Evolutionary conservation across 1,140 invertebrate genomes (phyloP).

Genomic region (Sitodiplosis mosellana): DNA sequence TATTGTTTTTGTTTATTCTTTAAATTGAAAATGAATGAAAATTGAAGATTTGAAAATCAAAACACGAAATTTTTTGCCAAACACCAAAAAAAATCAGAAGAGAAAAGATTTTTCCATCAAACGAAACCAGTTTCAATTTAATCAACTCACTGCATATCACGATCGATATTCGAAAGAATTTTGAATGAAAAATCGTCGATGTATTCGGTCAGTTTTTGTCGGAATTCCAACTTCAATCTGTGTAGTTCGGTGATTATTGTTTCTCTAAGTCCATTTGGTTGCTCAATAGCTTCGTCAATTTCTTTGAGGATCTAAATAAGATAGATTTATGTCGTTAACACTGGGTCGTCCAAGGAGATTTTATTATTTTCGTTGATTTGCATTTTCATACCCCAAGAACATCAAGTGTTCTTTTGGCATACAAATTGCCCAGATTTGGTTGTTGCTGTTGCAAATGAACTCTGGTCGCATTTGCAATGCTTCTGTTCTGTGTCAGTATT

Average conservation of each 20-base stretch:
- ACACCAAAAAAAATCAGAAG: no score
- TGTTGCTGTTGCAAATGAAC: conserved; percentile 16
- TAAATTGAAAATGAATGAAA: no score
- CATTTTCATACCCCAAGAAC: neutral
- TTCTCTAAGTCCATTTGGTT: conserved; percentile 9
- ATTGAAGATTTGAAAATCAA: no score
- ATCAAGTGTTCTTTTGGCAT: conserved; percentile 16
- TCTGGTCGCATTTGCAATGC: conserved; percentile 15
- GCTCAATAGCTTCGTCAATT: conserved; percentile 14
- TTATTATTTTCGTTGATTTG: neutral
- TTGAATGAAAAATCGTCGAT: conserved; percentile 24
- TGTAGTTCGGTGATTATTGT: conserved; percentile 12
- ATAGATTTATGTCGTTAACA: no score
- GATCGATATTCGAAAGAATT: conserved; percentile 22
- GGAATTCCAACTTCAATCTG: conserved; percentile 18
- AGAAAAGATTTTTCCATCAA: no score
- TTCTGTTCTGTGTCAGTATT: conserved; percentile 19
- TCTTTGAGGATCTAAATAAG: conserved; percentile 16
- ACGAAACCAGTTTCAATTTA: neutral
- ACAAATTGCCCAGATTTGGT: conserved; percentile 20
- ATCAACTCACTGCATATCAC: conserved; percentile 24
- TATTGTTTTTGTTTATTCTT: neutral
- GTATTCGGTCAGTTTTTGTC: conserved; percentile 16
- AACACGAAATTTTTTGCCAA: no score
- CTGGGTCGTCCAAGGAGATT: no score